Base-by-base conservation (phyloP, 2,888 invertebrate genomes). In the Trichopria drosophilae region DNA sequence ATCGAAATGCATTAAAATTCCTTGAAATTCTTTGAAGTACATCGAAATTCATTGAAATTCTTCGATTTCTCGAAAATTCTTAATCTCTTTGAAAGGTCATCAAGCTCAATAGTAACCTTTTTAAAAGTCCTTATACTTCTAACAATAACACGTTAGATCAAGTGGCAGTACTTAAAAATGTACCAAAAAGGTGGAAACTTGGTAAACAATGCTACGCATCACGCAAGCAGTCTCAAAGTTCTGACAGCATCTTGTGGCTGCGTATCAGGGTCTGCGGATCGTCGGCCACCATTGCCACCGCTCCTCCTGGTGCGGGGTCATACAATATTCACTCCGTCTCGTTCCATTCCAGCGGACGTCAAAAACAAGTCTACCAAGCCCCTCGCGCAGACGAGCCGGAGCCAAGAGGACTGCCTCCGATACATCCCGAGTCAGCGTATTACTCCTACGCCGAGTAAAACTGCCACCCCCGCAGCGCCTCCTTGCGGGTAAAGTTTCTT, bases 241-340 rank as follows among this genome's bases (percentile, higher is more conserved):
- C 26, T 35, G 37, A 51, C 51, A 39, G 51, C 46, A 32, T 22
- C 46, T 47, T 51, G 29, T 29, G 29, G 41, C 20, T 29, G 29
- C 28, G 32, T 39, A 26, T 29, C 29, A 31, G 41, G 48, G 41
- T 41, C 47, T 35, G 52, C 37, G 37, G 52, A 55, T 58, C n/a
- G n/a, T n/a, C n/a, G n/a, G 51, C 28, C 55, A 42, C 36, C 42
- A 40, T 52, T 37, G 24, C 41, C 42, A 42, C 43, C 54, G 32
- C 32, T 36, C 32, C 36, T 46, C 36, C 47, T 45, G 45, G 45
- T 23, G 60, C 49, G 39, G 53, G 55, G 59, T 66, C 62, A 64
- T 66, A 61, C 64, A 65, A 66, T 64, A 65, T 66, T 66, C 63
- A 66, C 58, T 58, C 37, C 46, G 55, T 54, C 59, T 59, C 63